Evolutionary conservation across 2,113 vertebrate species (phyloP), one percentile per base, ranked within the genome.

Genomic region (Notechis scutatus): DNA sequence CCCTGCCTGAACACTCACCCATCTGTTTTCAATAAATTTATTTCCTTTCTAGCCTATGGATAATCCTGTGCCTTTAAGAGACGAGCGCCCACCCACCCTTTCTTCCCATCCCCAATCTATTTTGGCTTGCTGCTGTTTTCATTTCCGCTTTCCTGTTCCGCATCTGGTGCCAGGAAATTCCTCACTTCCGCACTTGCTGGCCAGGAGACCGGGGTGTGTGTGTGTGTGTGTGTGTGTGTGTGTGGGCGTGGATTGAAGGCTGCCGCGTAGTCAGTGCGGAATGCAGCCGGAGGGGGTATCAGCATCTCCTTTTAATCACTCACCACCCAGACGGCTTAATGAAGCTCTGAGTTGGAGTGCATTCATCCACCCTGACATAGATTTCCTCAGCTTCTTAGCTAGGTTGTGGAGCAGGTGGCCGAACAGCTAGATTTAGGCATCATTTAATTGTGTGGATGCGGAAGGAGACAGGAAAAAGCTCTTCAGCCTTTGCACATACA

Each of bases 71-170:
- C 74, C 89, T 87, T 90, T 90, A 86, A 90, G 74, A 54, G 55
- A 20, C n/a, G 23, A 45, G 47, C 24, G 20, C 14, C 3, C 15
- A 18, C 64, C 74, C 54, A 10, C 24, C 55, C 26, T 21, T 47
- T 47, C 45, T 29, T 89, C 50, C 64, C 93, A 7, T 20, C 85
- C 85, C 20, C 47, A n/a, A 26, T 87, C 93, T 93, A 91, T 93
- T 93, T 88, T 93, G 85, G 61, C 52, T 50, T 39, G 89, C 10
- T 23, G 61, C 52, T 81, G 90, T 52, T 88, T 81, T 87, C 88
- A 85, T 93, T 91, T 88, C 93, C 90, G 90, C 90, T 86, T 88
- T 91, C 93, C 90, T 91, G 85, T 91, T 93, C 93, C 93, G 90
- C 90, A 20, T 10, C 18, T 24, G 90, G 90, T 91, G 93, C 93